Evolutionary conservation across 2,797 vertebrate genomes (phyloP), one percentile per base, ranked within the genome.

Genomic region (Pristis pectinata): DNA sequence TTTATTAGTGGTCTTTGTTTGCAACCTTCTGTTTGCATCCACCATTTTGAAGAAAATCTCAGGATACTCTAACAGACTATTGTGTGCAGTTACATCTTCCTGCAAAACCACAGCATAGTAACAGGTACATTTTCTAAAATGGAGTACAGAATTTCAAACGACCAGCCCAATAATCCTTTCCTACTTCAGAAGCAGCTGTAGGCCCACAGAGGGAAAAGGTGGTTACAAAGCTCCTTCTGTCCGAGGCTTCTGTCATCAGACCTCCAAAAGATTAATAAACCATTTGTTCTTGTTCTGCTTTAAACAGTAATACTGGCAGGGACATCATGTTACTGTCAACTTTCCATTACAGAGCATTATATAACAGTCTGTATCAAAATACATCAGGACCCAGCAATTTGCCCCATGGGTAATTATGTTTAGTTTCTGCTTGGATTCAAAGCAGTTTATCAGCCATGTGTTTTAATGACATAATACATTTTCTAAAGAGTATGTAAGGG

Each of bases 391-490:
- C 27, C 92, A 72, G 10, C 37, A 56, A 56, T 53, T 34, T 11
- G 30, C 41, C 92, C 92, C 70, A 53, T 6, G 64, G 70, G 49
- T n/a, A 74, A 76, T 53, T 19, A 34, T 34, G 49, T 94, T 53
- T 74, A 53, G 41, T 53, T 94, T 17, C 67, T 76, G 70, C 64
- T 49, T 0, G 37, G 37, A 44, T 70, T 72, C 37, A 93, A 93
- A 93, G 64, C 91, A 70, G 44, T 49, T 76, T 41, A 67, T 53
- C 92, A 53, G 44, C 92, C 41, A 93, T 9, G 49, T 72, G 92
- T 76, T 94, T 76, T 56, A 94, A 94, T 76, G 70, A 94, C 92
- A 76, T 94, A 94, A 94, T 94, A 76, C 92, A 94, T 76, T 76
- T 53, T 94, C 92, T 3, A 53, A 53, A n/a, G 70, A 76, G 30